Percentiles rank a stretch among this genome's conserved stretches.
Evolutionary conservation across 2,888 invertebrate genomes (phyloP).

Genomic region (Pristionchus mayeri): DNA sequence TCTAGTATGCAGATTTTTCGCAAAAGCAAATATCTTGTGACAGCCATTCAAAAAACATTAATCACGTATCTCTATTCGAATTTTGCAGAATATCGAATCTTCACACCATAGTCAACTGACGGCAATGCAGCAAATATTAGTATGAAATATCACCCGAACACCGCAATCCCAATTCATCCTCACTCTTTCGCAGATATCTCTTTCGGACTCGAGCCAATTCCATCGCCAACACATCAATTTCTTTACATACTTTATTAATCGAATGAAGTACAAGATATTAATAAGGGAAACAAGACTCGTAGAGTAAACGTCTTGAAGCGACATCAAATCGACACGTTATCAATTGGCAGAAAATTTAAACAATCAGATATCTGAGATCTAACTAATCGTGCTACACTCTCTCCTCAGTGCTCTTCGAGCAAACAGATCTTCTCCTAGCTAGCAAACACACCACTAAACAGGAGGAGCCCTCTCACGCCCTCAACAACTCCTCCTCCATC

Average conservation of each 20-base stretch:
- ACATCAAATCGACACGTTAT: neutral
- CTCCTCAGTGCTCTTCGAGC: neutral
- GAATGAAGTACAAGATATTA: neutral
- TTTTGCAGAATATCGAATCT: too few species aligned
- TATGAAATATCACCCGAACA: too few species aligned
- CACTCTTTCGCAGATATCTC: neutral
- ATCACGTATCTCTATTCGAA: too few species aligned
- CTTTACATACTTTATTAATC: neutral
- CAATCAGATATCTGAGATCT: neutral
- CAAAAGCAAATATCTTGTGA: too few species aligned
- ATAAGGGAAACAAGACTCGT: neutral
- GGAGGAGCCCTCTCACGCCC: neutral
- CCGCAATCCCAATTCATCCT: neutral
- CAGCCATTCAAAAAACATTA: too few species aligned
- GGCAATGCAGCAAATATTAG: too few species aligned
- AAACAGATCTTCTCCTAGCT: neutral
- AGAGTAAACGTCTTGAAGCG: neutral
- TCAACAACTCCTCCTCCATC: conserved; percentile 21
- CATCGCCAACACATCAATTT: neutral
- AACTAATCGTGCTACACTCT: neutral
- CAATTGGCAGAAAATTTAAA: neutral
- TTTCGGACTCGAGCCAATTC: conserved; percentile 33
- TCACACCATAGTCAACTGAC: too few species aligned
- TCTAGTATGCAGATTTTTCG: too few species aligned
- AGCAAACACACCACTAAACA: conserved; percentile 1